Evolutionary conservation across 30 jellyfish, hydroid and myxozoan genomes (phyloP), one percentile per base, ranked within the genome.

Genomic region (Aurelia aurita complex sp. Pacific): DNA sequence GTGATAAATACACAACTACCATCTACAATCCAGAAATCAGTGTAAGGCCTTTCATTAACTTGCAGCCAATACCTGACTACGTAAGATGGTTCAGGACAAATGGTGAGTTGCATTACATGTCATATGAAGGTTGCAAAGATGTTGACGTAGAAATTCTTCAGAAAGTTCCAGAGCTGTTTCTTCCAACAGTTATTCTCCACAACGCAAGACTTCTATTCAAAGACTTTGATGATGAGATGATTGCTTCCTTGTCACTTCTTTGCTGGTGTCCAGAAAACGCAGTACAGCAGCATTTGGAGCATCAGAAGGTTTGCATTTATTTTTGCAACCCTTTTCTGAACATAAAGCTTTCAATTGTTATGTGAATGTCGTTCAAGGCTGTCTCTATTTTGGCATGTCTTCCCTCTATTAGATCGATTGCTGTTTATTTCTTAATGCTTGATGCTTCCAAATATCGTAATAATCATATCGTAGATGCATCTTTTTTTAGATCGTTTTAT

Each of bases 21-120:
- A 68, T 40, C 29, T 68, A 32, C 64, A 68, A 68, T 68, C 78
- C 78, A 68, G 59, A 68, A 7, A 33, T 61, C 6, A 61, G 69
- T 23, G 69, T 2, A 5, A 61, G 34, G 69, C 69, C 69, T 2
- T 61, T 61, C 34, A 13, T 61, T 61, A 61, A 61, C 69, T 23
- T 61, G 29, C 78, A 68, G 59, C 78, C 78, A 0, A 68, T 68
- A 32, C 78, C 78, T 14, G 78, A 68, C 51, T 68, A 68, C 36
- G 78, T 68, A 8, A 18, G 78, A 68, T 68, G 78, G 78, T 68
- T 68, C 59, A 40, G 59, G 59, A 68, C 78, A 14, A 68, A 68
- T 32, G 78, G 78, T n/a, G 78, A 68, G 78, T 65, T 8, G 59
- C 78, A 68, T 2, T 68, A 68, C 78, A 68, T 68, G 78, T 9